Percentiles rank a stretch among this genome's conserved stretches.
Conservation (phyloP, 2,797 vertebrate species). For the Halcyon leucocephala region DNA sequence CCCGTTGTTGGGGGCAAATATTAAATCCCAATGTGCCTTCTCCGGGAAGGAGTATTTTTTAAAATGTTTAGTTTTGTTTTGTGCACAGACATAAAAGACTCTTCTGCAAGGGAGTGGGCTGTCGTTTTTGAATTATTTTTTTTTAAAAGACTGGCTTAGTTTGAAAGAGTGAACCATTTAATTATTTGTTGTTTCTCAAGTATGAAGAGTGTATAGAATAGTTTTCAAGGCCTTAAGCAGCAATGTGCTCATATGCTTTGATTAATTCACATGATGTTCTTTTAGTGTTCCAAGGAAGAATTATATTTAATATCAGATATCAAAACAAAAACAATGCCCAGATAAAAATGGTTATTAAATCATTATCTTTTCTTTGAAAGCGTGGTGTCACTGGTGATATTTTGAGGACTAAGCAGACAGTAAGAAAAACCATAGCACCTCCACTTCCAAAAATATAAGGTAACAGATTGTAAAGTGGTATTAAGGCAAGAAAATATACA, state of each 20-base stretch:
- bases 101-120: background rate
- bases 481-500: background rate
- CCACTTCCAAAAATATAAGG: background rate
- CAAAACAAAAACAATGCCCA: background rate
- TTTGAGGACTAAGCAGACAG: background rate
- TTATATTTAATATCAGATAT: background rate
- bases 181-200: slow-evolving; percentile 38
- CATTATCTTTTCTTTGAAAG: background rate
- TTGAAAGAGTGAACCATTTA: slow-evolving; percentile 28
- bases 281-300: background rate
- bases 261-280: background rate
- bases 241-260: background rate
- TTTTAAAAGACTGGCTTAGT: background rate
- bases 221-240: background rate
- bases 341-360: background rate
- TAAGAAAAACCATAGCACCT: background rate
- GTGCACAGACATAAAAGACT: slow-evolving; percentile 12
- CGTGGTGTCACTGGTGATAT: background rate
- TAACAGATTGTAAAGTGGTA: background rate
- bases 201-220: background rate
- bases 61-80: slow-evolving; percentile 42
- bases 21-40: slow-evolving; percentile 24
- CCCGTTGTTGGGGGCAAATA: slow-evolving; percentile 62
- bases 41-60: slow-evolving; percentile 29
- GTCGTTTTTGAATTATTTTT: background rate